These are phyloP conservation scores for Andrena haemorrhoa DNA, from an alignment of 2,888 invertebrate species.

Conservation along the genomic window DNA sequence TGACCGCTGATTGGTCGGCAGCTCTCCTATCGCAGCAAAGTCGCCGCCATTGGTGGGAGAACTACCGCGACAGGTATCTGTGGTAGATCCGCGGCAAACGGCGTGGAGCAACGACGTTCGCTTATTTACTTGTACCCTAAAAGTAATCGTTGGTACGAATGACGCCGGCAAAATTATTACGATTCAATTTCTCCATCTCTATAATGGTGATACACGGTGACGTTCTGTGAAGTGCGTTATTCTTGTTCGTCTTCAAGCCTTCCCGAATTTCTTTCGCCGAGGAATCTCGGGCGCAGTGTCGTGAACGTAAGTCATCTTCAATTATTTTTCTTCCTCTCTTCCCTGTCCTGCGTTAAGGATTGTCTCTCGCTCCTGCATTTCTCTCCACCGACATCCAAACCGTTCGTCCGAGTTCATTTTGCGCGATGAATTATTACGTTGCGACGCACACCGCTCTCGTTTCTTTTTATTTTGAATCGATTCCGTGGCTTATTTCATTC, in stretches of 20 bases:
- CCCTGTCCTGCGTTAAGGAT: slow-evolving; percentile 19
- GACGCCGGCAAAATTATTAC: slow-evolving; percentile 38
- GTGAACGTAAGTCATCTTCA: slow-evolving; percentile 51
- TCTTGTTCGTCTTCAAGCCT: neutral
- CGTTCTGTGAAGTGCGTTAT: slow-evolving; percentile 42
- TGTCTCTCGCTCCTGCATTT: neutral
- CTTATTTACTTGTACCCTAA: neutral
- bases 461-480: neutral
- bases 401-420: neutral
- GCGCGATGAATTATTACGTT: neutral
- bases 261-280: slow-evolving; percentile 9
- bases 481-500: neutral
- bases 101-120: slow-evolving; percentile 31
- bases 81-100: slow-evolving; percentile 58
- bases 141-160: slow-evolving; percentile 30
- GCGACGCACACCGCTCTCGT: neutral
- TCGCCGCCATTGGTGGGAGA: slow-evolving; percentile 38
- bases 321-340: slow-evolving; percentile 34
- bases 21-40: slow-evolving; percentile 6
- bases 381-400: neutral
- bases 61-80: slow-evolving; percentile 41
- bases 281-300: slow-evolving; percentile 33
- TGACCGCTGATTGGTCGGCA: neutral
- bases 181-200: slow-evolving; percentile 8
- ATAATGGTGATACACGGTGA: slow-evolving; percentile 30